Percentiles rank a stretch among this genome's conserved stretches.
phyloP scores from a whole-genome alignment of 2,113 vertebrate genomes.

The Candoia aspera region DNA sequence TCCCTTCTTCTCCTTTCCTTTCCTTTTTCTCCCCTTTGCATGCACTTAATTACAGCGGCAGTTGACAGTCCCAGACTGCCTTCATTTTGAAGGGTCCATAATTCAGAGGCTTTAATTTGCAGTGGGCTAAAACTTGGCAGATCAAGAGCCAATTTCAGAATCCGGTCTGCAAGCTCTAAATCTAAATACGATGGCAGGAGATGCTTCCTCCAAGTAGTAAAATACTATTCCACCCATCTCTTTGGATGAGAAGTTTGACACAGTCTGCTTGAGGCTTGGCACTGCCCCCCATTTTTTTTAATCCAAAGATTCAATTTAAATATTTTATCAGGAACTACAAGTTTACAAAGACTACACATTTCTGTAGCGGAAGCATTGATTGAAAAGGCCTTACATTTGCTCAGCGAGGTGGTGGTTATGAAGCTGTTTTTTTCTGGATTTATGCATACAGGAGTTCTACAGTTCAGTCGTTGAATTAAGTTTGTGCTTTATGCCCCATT shows the following conservation, averaged over 20 bases:
- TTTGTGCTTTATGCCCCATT: not conserved
- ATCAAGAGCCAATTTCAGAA: conserved; percentile 9
- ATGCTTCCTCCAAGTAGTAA: not conserved
- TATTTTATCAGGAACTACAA: not conserved
- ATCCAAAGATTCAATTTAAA: conserved; percentile 5
- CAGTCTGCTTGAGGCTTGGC: not conserved
- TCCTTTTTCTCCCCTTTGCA: not conserved
- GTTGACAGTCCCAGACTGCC: not conserved
- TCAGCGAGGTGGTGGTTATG: not conserved
- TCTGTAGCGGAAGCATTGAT: not conserved
- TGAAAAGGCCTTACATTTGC: not conserved
- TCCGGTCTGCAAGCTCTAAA: not conserved
- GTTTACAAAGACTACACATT: not conserved
- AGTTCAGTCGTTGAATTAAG: not conserved
- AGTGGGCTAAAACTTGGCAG: conserved; percentile 33
- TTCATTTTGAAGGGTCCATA: conserved; percentile 36
- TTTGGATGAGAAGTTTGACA: not conserved
- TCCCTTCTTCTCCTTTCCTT: not conserved
- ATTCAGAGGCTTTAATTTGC: conserved; percentile 37
- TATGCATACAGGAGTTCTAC: not conserved
- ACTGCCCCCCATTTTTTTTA: conserved; percentile 22
- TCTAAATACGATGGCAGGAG: not conserved
- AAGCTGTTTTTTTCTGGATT: not conserved
- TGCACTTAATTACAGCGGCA: not conserved
- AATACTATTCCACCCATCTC: not conserved